Evolutionary conservation across 2,888 invertebrate species (phyloP), one percentile per base, ranked within the genome.

Genomic region (Papilio protenor): DNA sequence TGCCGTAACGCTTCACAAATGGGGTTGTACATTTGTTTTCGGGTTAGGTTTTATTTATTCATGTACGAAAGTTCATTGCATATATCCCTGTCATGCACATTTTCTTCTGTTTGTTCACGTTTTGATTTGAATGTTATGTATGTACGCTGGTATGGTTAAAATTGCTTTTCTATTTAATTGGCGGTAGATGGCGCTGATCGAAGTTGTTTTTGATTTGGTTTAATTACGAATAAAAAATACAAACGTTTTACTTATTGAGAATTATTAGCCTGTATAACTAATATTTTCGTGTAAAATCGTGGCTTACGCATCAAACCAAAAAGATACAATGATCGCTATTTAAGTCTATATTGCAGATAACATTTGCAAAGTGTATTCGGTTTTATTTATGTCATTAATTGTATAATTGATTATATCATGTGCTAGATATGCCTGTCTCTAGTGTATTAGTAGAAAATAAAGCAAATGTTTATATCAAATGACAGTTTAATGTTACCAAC

Each of bases 401-500:
- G 27, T 61, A 16, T 61, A 1, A 16, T 27, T 4, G 16, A 61
- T 27, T 61, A 61, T 27, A 16, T 23, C 0, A 16, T 14, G 23
- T 66, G n/a, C 40, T n/a, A 66, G 66, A 40, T 40, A 40, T 10
- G n/a, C 16, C 8, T 45, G 66, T 45, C 45, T 45, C 45, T 14
- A 12, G 66, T 10, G 66, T n/a, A 69, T 69, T 12, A 45, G 21
- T 12, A 8, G 64, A 11, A 64, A 64, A 40, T 45, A 10, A 40
- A 66, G n/a, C 66, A 66, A 66, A 66, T 45, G 18, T 64, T 52
- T 66, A 47, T 49, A 52, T 49, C 47, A 70, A 59, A 59, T 47
- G 47, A 71, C 57, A n/a, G 59, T 59, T 47, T 59, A 59, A 76
- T 70, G 59, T 77, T 72, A 27, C n/a, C 12, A 61, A 70, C 55